Base-by-base conservation (phyloP, 1,140 invertebrate genomes). In the Lordiphosa mommai region DNA sequence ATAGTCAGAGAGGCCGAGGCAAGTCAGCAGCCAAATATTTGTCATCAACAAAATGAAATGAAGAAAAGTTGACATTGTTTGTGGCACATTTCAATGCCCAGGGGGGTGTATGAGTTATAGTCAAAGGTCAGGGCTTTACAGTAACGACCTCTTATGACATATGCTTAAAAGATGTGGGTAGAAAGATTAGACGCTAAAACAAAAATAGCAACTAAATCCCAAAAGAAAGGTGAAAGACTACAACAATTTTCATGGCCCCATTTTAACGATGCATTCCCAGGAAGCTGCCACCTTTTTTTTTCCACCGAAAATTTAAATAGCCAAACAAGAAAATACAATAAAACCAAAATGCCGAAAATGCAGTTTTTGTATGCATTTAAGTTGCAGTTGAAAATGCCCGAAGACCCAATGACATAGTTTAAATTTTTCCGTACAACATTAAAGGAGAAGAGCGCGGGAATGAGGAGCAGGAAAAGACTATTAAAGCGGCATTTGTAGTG, bases 331-430 rank as follows among this genome's bases (percentile, higher is more conserved):
- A 68, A 67, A 68, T 59, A 68, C 64, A 73, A 58, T 44, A 52
- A 76, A 66, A 77, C 40, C 32, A 61, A 59, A 47, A 9, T 29
- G 52, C 49, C 37, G 37, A 33, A 48, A 48, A 48, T 48, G 46
- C 46, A 48, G 29, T 48, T 48, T 48, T 17, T 7, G 46, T 20
- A 43, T 43, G 40, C 40, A 43, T 17, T 43, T 43, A 17, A 44
- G 29, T 55, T 55, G 64, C 44, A 46, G 9, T 32, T 46, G 23
- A 36, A 49, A 49, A 48, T 60, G 49, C 48, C 52, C 37, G 48
- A 53, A 82, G 61, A 64, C 71, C 72, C 67, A 82, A 84, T 82
- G 76, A 82, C 76, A 82, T 70, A 82, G 71, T 60, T 74, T 58
- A 63, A 67, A 66, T 69, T 44, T 43, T 51, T 38, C 38, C 32